Evolutionary conservation across 2,113 vertebrate genomes (phyloP), one percentile per base, ranked within the genome.

Genomic region (Poicephalus gulielmi): DNA sequence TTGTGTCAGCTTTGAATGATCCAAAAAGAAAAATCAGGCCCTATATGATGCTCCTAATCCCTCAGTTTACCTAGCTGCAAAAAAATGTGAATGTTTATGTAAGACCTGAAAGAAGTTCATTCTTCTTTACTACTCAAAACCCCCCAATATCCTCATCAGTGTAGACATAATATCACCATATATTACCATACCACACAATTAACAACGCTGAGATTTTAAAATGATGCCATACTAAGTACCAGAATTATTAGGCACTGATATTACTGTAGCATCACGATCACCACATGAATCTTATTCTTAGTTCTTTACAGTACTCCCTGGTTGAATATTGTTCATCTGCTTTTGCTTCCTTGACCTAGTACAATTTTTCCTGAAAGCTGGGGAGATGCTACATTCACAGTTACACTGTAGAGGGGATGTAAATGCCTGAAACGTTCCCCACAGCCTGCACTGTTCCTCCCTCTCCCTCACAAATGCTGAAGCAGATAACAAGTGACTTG

Each of bases 1-100:
- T 86, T 86, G 13, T 88, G 68, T 78, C 79, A 96, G 50, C 60
- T 92, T 78, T 86, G 76, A 93, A 93, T 73, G 37, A 87, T 71
- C 11, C 41, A 50, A 74, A 88, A 83, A 77, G 53, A 85, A 92
- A 79, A 35, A 60, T 30, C 35, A 47, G 46, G 16, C 33, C 90
- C 41, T 49, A 12, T 47, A 49, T 60, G 25, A 81, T 70, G 25
- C 18, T 86, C 10, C 18, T 60, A 94, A 79, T 92, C 90, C 43
- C 68, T 86, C 55, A 63, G 9, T 5, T 69, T 67, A 75, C 46
- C 68, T 70, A 80, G 46, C 35, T 78, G 37, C 60, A 81, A 93
- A 63, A 41, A 90, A 85, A 57, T 27, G 39, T 70, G 53, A 69
- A 88, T 49, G 28, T 8, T 10, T 9, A 49, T 44, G 18, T 28